Conservation (phyloP, 37 sponge, comb jelly and placozoan species). For the Hexactinellida sp. region DNA sequence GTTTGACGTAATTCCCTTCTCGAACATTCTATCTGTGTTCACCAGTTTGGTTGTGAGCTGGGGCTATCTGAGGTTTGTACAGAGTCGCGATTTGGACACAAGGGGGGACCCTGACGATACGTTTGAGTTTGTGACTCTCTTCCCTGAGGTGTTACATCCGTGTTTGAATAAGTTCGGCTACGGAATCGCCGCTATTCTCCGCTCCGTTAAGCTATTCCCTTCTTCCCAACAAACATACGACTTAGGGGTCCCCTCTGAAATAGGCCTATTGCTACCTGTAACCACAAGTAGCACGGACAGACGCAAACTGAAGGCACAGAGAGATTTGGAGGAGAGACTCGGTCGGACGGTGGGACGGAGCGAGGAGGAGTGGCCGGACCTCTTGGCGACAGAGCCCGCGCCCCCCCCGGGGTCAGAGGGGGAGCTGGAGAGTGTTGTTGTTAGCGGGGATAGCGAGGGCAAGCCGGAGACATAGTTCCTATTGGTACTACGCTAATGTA, state of each 20-base stretch:
- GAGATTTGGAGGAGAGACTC: background rate
- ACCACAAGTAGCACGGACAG: background rate
- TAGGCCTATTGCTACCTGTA: background rate
- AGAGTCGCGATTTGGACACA: background rate
- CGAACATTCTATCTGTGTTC: background rate
- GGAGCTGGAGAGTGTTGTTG: background rate
- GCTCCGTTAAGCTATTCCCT: background rate
- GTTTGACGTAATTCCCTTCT: background rate
- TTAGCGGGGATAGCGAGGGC: background rate
- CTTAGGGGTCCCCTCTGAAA: background rate
- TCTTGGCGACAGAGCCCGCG: background rate
- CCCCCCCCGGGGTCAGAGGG: background rate
- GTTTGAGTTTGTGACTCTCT: background rate
- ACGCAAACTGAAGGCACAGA: background rate
- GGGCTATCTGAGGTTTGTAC: background rate
- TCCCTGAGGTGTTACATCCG: background rate
- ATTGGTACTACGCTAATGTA: too few species aligned
- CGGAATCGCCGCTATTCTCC: background rate
- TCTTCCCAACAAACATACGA: background rate
- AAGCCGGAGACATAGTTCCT: background rate
- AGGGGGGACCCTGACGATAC: background rate
- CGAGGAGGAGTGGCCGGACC: conserved; percentile 1
- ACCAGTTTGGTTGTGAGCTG: background rate
- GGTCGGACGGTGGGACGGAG: background rate
- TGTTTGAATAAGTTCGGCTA: background rate